A percentile compares a stretch with the other conserved stretches of the same genome.
Conservation (phyloP, 2,888 invertebrate species). For the Sarcophaga variegata region DNA sequence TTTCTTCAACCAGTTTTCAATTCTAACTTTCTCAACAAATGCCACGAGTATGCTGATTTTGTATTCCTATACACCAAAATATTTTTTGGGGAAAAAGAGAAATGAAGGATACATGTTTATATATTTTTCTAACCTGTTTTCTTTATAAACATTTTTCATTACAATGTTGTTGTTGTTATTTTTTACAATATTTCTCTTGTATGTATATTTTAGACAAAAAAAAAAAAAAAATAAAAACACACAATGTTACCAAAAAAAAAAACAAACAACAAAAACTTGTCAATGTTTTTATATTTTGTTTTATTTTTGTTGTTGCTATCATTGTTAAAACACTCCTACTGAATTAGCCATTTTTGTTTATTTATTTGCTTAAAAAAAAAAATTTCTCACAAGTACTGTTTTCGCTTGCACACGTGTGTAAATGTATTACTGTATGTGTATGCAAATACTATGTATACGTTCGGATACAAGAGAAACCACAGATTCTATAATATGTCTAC, state of each 20-base stretch:
- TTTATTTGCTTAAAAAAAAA: constrained; percentile 48
- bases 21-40: too few relatives aligned
- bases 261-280: constrained; percentile 35
- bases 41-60: too few relatives aligned
- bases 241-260: neutral
- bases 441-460: too few relatives aligned
- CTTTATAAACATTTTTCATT: constrained; percentile 26
- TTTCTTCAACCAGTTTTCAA: too few relatives aligned
- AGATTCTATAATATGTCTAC: too few relatives aligned
- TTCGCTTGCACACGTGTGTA: neutral
- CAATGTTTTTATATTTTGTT: constrained; percentile 4
- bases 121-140: neutral
- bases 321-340: constrained; percentile 42
- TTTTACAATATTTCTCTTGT: constrained; percentile 31
- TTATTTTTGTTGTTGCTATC: constrained; percentile 33
- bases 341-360: constrained; percentile 57
- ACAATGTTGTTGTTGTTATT: constrained; percentile 30
- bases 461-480: too few relatives aligned
- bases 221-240: neutral
- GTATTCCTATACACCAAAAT: too few relatives aligned
- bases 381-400: neutral
- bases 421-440: neutral
- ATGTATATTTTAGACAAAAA: constrained; percentile 19
- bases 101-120: too few relatives aligned
- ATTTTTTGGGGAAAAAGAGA: too few relatives aligned